Evolutionary conservation across 1,140 invertebrate genomes (phyloP), one percentile per base, ranked within the genome.

Genomic region (Rhizoglyphus robini): DNA sequence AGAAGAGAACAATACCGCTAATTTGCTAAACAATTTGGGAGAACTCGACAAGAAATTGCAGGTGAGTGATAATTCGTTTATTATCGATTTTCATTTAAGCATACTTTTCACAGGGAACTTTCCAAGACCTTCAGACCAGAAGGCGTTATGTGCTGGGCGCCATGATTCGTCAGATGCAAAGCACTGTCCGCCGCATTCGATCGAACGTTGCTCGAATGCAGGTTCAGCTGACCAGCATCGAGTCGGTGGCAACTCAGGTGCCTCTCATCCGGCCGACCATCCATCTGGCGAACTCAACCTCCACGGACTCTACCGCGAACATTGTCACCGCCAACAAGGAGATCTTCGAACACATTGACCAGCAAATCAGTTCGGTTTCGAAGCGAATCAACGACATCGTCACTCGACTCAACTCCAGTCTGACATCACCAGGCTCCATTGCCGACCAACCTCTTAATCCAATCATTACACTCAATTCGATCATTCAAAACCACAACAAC

Each of bases 91-190:
- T 2, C 13, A 51, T 51, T 27, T 51, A 2, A 32, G 31, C n/a
- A 27, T 3, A 2, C 3, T 18, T 2, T 31, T 41, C 1, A 20
- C 4, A 61, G 59, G 54, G 18, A 20, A 65, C 64, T 15, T 31
- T 41, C n/a, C 58, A 51, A 30, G 47, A 65, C 20, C 34, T 65
- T 23, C 27, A 31, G 31, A 30, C 23, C 15, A 18, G 64, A 4
- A 29, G 64, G 18, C 64, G 64, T 54, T 65, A 58, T 36, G 49
- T 65, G 2, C 18, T 65, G 49, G 47, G 64, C 31, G 64, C 64
- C 2, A 41, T 65, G 51, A 30, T 65, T 1, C 4, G 64, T 2
- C 64, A 47, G n/a, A 65, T 65, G 64, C 47, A 32, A 13, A 62
- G 25, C 29, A 57, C 47, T 20, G 64, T 65, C 8, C 64, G 64